These are phyloP conservation scores for Neoarius graeffei DNA, from an alignment of 2,113 vertebrate species.

Conservation along the genomic window DNA sequence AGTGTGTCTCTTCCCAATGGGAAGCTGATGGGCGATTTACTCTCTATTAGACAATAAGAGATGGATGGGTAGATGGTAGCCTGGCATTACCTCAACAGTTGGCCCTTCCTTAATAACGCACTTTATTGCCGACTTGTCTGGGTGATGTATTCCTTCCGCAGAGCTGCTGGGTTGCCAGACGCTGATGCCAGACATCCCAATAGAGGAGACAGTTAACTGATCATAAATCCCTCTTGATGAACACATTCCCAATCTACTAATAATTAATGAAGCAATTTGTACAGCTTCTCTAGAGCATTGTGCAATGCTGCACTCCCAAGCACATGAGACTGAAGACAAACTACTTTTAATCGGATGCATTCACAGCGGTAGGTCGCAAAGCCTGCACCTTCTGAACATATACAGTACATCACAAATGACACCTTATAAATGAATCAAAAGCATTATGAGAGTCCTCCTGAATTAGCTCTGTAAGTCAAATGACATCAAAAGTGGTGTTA, in stretches of 20 bases:
- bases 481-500: constrained; percentile 11
- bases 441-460: neutral
- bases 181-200: constrained; percentile 29
- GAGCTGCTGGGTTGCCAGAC: constrained; percentile 43
- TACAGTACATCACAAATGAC: constrained; percentile 21
- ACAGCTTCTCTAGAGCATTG: constrained; percentile 22
- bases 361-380: constrained; percentile 4
- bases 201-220: constrained; percentile 39
- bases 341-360: constrained; percentile 19
- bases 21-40: constrained; percentile 66
- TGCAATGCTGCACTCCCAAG: constrained; percentile 9
- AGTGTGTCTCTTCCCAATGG: constrained; percentile 49
- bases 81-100: constrained; percentile 44
- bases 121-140: constrained; percentile 48
- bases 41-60: constrained; percentile 61
- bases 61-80: constrained; percentile 49
- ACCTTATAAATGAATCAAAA: constrained; percentile 24
- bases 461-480: constrained; percentile 8
- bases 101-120: constrained; percentile 48
- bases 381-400: neutral
- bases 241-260: constrained; percentile 42
- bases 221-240: constrained; percentile 44
- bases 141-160: constrained; percentile 48
- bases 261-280: constrained; percentile 51
- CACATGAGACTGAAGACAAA: constrained; percentile 31